Base-by-base conservation (phyloP, 2,888 invertebrate species). In the Pardosa pseudoannulata region DNA sequence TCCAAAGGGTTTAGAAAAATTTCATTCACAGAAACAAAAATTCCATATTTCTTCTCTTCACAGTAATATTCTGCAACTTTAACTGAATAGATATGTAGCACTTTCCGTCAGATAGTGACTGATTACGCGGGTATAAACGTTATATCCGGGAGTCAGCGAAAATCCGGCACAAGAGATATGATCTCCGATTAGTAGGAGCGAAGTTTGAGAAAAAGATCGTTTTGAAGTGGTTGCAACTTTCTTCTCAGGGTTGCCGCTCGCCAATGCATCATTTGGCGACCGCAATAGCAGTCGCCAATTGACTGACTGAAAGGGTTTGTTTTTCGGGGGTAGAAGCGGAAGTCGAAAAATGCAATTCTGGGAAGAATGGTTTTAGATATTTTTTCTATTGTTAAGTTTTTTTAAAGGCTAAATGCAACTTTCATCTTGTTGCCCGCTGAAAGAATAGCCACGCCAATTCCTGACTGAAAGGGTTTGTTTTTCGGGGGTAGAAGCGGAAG, bases 211-310 rank as follows among this genome's bases (percentile, higher is more conserved):
- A 46, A 70, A 73, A 56, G 78, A 67, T 11, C 68, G 16, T 72
- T 56, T 78, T 39, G 83, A 71, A 78, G 78, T 68, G 73, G 76
- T 36, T 85, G 76, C 65, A 85, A 41, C 73, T 85, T 75, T 78
- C 78, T 67, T 67, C 41, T 39, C 46, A 78, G 83, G 83, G 78
- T 85, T 78, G 72, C 72, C 64, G 16, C 32, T 41, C 83, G 83
- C 83, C 78, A 79, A 85, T 79, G 72, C 71, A 85, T 79, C 78
- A 65, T 31, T 85, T 85, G 83, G 83, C 83, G 72, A 67, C 72
- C 29, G 27, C 19, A 36, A 6, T 6, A 2, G 46, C 46, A 16
- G 13, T 3, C 23, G 56, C 56, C 23, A 56, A 23, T 56, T 23
- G 41, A 16, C 3, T 23, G 56, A 56, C 3, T 23, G 56, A 56